These are phyloP conservation scores for Caenorhabditis parvicauda DNA, from an alignment of 2,888 invertebrate genomes.

Conservation along the genomic window DNA sequence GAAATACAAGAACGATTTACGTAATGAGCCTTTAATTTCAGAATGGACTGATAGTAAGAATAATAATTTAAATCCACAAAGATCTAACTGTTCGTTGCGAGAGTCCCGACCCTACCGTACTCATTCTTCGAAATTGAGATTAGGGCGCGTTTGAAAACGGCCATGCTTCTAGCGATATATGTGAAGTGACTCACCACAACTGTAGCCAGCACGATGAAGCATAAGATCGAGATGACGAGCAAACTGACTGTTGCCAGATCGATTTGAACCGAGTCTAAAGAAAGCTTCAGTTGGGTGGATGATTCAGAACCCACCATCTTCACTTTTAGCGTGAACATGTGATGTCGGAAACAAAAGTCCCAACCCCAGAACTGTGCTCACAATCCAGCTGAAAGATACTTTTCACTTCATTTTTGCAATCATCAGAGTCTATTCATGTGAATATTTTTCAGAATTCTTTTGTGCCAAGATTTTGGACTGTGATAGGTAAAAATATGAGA, in stretches of 20 bases:
- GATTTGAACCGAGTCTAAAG: conserved; percentile 18
- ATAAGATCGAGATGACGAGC: conserved; percentile 51
- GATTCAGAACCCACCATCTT: not conserved
- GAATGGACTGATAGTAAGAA: too few species aligned
- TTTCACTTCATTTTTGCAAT: not conserved
- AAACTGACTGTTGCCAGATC: conserved; percentile 35
- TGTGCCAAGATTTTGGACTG: too few species aligned
- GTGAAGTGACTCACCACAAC: conserved; percentile 44
- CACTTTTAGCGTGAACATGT: not conserved
- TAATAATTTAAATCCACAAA: too few species aligned
- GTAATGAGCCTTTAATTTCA: too few species aligned
- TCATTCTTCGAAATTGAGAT: too few species aligned
- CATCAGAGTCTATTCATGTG: not conserved
- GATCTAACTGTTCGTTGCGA: too few species aligned
- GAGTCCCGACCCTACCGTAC: too few species aligned
- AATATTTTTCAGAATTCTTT: not conserved
- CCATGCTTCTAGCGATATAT: too few species aligned
- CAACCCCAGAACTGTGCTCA: conserved; percentile 53
- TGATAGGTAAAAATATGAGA: too few species aligned
- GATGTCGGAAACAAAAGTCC: conserved; percentile 37
- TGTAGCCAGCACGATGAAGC: conserved; percentile 54
- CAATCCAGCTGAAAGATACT: conserved; percentile 51
- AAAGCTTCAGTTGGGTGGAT: too few species aligned
- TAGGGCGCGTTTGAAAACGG: too few species aligned
- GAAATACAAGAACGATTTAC: too few species aligned